These are phyloP conservation scores for Malthinus flaveolus DNA, from an alignment of 2,888 invertebrate genomes.

Conservation along the genomic window DNA sequence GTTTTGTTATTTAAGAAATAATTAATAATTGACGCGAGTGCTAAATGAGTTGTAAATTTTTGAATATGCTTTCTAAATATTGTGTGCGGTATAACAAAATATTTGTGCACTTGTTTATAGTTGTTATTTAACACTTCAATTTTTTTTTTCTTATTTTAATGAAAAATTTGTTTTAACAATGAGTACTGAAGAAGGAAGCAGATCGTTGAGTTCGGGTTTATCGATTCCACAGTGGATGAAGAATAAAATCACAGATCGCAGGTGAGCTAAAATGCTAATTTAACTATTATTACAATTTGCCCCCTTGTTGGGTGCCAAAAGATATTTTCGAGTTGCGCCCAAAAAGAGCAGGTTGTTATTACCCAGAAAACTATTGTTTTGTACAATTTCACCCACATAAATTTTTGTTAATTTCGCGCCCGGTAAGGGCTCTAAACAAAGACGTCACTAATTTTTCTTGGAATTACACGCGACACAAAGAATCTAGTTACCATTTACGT, in stretches of 20 bases:
- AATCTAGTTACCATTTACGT: too few relatives aligned
- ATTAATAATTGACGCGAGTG: neutral
- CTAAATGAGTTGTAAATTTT: conserved; percentile 6
- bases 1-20: too few relatives aligned
- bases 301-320: too few relatives aligned
- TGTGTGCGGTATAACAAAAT: neutral
- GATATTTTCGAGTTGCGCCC: too few relatives aligned
- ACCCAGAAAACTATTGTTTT: too few relatives aligned
- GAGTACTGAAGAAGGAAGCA: conserved; percentile 56
- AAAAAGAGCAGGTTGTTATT: too few relatives aligned
- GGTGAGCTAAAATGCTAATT: conserved; percentile 50
- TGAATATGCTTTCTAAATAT: conserved; percentile 10
- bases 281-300: too few relatives aligned
- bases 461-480: too few relatives aligned
- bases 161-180: conserved; percentile 8
- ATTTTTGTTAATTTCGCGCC: too few relatives aligned
- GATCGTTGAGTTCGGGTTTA: conserved; percentile 65
- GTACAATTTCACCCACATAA: too few relatives aligned
- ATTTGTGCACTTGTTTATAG: conserved; percentile 9
- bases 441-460: too few relatives aligned
- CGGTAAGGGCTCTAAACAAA: too few relatives aligned
- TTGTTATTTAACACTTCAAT: conserved; percentile 11
- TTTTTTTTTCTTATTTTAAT: neutral
- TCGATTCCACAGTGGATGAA: conserved; percentile 78
- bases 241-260: conserved; percentile 60